Evolutionary conservation across 2,797 vertebrate species (phyloP), one percentile per base, ranked within the genome.

Genomic region (Takifugu ocellatus): DNA sequence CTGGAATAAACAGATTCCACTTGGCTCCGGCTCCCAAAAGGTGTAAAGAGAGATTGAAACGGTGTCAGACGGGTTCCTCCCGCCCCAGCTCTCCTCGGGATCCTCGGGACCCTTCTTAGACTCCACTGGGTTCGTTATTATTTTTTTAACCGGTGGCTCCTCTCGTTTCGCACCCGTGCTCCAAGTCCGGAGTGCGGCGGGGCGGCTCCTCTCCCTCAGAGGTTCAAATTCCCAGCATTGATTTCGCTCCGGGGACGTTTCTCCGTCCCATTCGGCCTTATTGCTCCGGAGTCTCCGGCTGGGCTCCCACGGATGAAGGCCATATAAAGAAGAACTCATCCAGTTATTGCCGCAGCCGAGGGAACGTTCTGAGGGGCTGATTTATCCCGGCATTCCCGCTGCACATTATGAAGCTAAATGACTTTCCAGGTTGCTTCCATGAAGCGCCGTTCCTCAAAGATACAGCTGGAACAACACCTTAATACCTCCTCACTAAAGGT

Each of bases 31-130:
- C 21, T 51, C 16, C 67, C 61, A 59, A 72, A 75, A 82, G 81
- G 74, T 85, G 81, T 75, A 63, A 78, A 46, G 77, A 78, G 63
- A 79, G 68, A 88, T 83, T 78, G 69, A 55, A 66, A 63, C 52
- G 72, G 78, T 64, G 72, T 78, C 63, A 79, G 86, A 88, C 73
- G 59, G 78, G 3, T 45, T 45, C 10, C 5, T 15, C 33, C 33
- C 33, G 3, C 11, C 11, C 11, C 2, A 1, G 85, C 81, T 82
- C 68, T 75, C 64, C 43, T 56, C 49, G 50, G 68, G 76, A 46
- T 75, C 64, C 43, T 56, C 49, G 50, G 68, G 76, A 46, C 59
- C 59, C 6, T 83, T 72, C 17, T n/a, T 10, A 7, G 16, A 46
- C 44, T 46, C 8, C 5, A n/a, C 17, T 46, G 5, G 16, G 8